A percentile compares a stretch with the other conserved stretches of the same genome.
Conservation (phyloP, 2,888 invertebrate species). For the Candidula unifasciata region DNA sequence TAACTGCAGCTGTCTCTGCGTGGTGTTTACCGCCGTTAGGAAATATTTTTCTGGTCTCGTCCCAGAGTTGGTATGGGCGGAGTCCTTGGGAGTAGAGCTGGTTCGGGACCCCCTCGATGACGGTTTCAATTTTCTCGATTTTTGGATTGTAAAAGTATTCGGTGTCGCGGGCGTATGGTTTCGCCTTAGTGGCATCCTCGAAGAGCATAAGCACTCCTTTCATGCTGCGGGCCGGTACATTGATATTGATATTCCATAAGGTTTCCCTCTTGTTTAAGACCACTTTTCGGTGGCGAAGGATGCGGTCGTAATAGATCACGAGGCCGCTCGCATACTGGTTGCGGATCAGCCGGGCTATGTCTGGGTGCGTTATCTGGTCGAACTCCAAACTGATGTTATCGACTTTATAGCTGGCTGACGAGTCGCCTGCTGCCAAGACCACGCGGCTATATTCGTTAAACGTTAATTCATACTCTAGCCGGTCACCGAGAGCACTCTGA, state of each 20-base stretch:
- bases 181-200: too few species aligned
- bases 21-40: neutral
- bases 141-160: too few species aligned
- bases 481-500: neutral
- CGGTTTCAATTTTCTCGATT: too few species aligned
- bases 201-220: too few species aligned
- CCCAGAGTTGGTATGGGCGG: too few species aligned
- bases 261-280: too few species aligned
- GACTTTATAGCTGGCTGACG: neutral
- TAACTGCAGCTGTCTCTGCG: neutral
- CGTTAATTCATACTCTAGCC: neutral
- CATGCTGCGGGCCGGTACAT: too few species aligned
- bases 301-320: neutral
- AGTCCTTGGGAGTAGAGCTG: too few species aligned
- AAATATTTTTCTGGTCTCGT: too few species aligned
- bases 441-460: conserved; percentile 39
- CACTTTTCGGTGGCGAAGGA: conserved; percentile 2
- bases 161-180: too few species aligned
- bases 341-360: neutral
- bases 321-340: neutral
- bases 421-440: neutral
- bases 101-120: too few species aligned
- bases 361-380: neutral
- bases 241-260: too few species aligned
- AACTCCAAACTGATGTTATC: conserved; percentile 33